Evolutionary conservation across 2,113 vertebrate genomes (phyloP).

Genomic region (Brachypteracias leptosomus): DNA sequence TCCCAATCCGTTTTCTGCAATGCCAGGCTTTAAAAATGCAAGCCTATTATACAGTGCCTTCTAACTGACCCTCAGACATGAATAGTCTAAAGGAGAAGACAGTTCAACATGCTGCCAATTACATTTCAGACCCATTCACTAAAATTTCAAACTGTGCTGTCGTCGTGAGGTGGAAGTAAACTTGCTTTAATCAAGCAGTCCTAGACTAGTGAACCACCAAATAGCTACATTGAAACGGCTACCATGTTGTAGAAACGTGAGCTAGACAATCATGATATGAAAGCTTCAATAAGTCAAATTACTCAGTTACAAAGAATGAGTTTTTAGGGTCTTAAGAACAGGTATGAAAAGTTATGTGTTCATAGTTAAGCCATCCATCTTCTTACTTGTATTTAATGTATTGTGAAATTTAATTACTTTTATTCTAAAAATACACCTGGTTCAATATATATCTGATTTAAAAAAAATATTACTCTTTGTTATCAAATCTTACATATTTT

Average conservation of each 20-base stretch:
- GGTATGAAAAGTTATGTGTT: neutral
- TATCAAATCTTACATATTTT: neutral
- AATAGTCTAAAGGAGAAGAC: neutral
- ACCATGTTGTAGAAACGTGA: neutral
- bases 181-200: neutral
- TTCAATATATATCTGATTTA: fast-evolving
- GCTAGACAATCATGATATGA: neutral
- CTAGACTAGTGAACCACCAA: neutral
- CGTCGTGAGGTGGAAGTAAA: neutral
- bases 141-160: neutral
- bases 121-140: neutral
- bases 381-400: neutral
- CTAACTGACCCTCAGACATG: neutral
- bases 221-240: neutral
- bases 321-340: neutral
- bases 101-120: neutral
- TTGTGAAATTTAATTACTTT: neutral
- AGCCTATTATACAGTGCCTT: neutral
- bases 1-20: neutral
- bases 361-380: neutral
- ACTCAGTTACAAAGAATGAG: neutral
- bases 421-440: neutral
- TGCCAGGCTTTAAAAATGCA: neutral
- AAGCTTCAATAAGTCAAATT: neutral
- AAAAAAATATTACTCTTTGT: neutral